These are phyloP conservation scores for Sarcophaga subvicina DNA, from an alignment of 2,888 invertebrate species.

Conservation along the genomic window DNA sequence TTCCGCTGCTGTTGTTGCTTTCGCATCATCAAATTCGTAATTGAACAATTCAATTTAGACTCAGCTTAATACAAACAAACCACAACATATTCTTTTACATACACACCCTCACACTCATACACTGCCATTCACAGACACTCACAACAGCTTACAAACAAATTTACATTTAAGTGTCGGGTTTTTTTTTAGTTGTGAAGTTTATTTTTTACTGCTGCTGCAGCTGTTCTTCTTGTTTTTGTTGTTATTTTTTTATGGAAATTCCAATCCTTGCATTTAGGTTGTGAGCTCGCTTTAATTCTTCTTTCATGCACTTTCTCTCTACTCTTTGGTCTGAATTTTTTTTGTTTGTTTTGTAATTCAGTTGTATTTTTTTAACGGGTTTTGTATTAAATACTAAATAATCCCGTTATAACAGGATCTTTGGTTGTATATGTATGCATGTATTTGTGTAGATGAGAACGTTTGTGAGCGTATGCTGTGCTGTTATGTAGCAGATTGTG, in stretches of 20 bases:
- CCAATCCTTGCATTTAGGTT: constrained; percentile 32
- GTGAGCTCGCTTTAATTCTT: neutral
- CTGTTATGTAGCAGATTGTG: neutral
- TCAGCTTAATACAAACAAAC: neutral
- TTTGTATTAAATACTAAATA: constrained; percentile 57
- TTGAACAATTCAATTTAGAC: neutral
- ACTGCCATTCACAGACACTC: neutral
- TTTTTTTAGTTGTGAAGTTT: neutral
- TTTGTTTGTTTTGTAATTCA: neutral
- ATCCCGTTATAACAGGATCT: constrained; percentile 49
- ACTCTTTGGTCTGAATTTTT: neutral
- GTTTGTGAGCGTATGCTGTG: neutral
- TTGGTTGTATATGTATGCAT: constrained; percentile 6
- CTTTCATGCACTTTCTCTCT: neutral
- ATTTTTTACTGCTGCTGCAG: neutral
- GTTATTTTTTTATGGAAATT: constrained; percentile 32
- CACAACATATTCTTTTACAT: constrained; percentile 35
- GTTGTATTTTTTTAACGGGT: neutral
- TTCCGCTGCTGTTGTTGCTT: constrained; percentile 9
- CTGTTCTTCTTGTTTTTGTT: neutral
- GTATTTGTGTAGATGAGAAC: neutral
- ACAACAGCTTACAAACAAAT: constrained; percentile 16
- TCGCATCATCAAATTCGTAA: constrained; percentile 35
- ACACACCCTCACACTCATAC: constrained; percentile 17
- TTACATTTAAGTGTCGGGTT: constrained; percentile 16